Evolutionary conservation across 2,888 invertebrate species (phyloP).

Genomic region (Tridacna crocea): DNA sequence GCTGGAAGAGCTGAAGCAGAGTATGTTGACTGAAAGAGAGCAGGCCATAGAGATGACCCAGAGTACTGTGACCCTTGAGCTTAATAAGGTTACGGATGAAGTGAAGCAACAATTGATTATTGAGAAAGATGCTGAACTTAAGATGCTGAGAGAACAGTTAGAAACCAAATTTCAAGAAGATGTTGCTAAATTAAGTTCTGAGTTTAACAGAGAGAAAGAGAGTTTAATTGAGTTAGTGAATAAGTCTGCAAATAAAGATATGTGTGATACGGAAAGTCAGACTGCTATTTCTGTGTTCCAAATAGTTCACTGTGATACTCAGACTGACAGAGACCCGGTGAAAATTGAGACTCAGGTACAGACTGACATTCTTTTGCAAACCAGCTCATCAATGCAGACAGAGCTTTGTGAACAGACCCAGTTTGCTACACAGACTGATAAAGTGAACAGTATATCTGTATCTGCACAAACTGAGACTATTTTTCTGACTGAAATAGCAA

Average conservation of each 20-base stretch:
- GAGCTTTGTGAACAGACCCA: conserved; percentile 40
- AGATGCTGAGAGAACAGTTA: conserved; percentile 46
- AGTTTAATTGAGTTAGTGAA: conserved; percentile 65
- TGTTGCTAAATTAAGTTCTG: conserved; percentile 42
- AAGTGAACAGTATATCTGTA: conserved; percentile 30
- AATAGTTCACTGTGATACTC: conserved; percentile 52
- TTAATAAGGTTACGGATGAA: conserved; percentile 57
- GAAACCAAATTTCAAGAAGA: conserved; percentile 47
- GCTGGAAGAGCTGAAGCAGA: conserved; percentile 49
- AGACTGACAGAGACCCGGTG: conserved; percentile 46
- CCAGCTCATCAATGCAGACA: conserved; percentile 48
- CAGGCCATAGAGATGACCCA: conserved; percentile 51
- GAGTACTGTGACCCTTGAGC: conserved; percentile 44
- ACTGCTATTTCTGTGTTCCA: conserved; percentile 43
- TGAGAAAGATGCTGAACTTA: conserved; percentile 53
- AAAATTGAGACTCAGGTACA: conserved; percentile 46
- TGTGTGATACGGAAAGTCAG: conserved; percentile 31
- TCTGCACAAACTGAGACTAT: conserved; percentile 48
- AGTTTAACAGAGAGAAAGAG: conserved; percentile 69
- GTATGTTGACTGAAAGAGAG: conserved; percentile 51
- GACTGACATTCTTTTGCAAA: conserved; percentile 30
- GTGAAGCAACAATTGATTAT: conserved; percentile 50
- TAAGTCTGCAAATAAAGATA: conserved; percentile 33
- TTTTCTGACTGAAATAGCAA: conserved; percentile 24
- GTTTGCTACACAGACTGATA: conserved; percentile 53